Evolutionary conservation across 2,888 invertebrate genomes (phyloP).

Genomic region (Chironomus riparius): DNA sequence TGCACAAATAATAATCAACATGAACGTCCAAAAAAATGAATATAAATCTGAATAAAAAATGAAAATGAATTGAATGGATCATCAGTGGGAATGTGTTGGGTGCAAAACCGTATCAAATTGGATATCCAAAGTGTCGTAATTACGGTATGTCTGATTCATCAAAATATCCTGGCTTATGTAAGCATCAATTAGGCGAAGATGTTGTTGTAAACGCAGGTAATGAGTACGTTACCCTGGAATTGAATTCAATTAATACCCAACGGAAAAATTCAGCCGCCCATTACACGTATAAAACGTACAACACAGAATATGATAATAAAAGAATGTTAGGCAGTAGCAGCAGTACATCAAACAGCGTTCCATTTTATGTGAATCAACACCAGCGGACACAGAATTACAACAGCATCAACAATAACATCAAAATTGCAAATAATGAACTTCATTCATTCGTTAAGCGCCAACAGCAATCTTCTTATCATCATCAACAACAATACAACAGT

Average conservation of each 20-base stretch:
- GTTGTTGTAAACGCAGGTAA: neutral
- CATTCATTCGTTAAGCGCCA: slow-evolving; percentile 4
- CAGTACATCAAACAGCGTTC: neutral
- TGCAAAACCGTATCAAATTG: slow-evolving; percentile 64
- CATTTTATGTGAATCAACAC: neutral
- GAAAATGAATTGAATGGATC: slow-evolving; percentile 17
- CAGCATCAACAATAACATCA: neutral
- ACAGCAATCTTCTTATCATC: neutral
- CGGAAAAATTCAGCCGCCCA: neutral
- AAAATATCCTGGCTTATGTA: slow-evolving; percentile 68
- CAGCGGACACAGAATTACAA: neutral
- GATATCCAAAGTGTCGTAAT: slow-evolving; percentile 60
- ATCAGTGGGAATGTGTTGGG: slow-evolving; percentile 66
- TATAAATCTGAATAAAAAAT: slow-evolving; percentile 27
- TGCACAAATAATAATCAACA: neutral
- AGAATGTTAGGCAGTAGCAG: too few relatives aligned
- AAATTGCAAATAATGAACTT: slow-evolving; percentile 5
- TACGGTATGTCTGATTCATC: slow-evolving; percentile 62
- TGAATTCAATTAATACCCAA: slow-evolving; percentile 11
- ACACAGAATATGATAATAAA: neutral
- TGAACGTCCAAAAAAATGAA: neutral
- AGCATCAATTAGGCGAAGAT: neutral
- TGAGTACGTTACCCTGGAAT: neutral
- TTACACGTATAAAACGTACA: slow-evolving; percentile 15
- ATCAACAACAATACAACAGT: slow-evolving; percentile 4